phyloP scores from a whole-genome alignment of 2,888 invertebrate species.

The Noctua fimbriata region DNA sequence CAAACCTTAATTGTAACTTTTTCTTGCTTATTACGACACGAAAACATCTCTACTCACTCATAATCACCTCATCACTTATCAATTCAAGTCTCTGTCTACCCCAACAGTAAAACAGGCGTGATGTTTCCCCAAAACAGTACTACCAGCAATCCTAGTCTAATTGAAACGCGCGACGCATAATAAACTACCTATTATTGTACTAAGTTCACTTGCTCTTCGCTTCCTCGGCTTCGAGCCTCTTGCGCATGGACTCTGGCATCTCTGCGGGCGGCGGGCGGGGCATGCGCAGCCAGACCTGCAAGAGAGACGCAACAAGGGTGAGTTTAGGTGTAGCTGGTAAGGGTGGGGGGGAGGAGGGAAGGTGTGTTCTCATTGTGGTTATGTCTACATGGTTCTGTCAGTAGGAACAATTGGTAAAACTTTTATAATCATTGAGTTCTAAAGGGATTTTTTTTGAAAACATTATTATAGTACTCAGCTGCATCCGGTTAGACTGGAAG shows the following conservation, averaged over 20 bases:
- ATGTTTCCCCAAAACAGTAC: background rate
- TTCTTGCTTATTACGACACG: no score
- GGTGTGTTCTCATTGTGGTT: slow-evolving; percentile 71
- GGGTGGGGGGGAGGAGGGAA: rapidly evolving
- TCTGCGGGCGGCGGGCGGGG: slow-evolving; percentile 99
- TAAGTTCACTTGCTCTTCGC: slow-evolving; percentile 80
- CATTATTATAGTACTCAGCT: no score
- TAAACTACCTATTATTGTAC: slow-evolving; percentile 55
- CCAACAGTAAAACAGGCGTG: background rate
- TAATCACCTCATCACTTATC: background rate
- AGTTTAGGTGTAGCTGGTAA: background rate
- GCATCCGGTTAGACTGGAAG: no score
- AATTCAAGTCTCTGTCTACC: slow-evolving; percentile 11
- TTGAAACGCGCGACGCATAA: slow-evolving; percentile 58
- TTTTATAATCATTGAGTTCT: slow-evolving; percentile 77
- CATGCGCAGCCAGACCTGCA: slow-evolving; percentile 93
- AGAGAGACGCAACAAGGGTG: background rate
- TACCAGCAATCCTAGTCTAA: slow-evolving; percentile 34
- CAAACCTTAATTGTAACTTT: background rate
- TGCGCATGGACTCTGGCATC: slow-evolving; percentile 97
- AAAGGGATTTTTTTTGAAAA: background rate
- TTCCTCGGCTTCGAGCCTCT: slow-evolving; percentile 91
- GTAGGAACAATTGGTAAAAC: slow-evolving; percentile 86
- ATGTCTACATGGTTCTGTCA: slow-evolving; percentile 78
- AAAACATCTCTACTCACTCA: slow-evolving; percentile 13